Conservation (phyloP, 64 coral and sea anemone species). For the Anthopleura sola region DNA sequence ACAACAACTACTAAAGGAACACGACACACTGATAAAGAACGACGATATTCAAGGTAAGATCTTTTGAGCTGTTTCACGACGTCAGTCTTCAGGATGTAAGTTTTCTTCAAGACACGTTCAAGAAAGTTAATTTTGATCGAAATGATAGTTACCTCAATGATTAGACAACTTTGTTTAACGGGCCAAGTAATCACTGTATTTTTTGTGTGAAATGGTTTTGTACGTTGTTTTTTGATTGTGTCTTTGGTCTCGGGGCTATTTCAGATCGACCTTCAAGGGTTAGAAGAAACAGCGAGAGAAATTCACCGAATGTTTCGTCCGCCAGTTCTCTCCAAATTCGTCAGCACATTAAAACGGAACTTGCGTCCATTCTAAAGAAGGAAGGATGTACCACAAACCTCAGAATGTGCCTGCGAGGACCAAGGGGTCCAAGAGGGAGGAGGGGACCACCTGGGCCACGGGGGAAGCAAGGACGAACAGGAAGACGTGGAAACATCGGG, state of each 20-base stretch:
- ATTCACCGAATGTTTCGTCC: not conserved
- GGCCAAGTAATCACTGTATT: no score
- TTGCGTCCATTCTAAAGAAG: not conserved
- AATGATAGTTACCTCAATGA: no score
- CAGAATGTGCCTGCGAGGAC: not conserved
- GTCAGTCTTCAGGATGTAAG: not conserved
- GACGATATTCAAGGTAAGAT: not conserved
- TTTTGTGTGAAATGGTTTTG: not conserved
- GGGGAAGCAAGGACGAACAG: not conserved
- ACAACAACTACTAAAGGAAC: not conserved
- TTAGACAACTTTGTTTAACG: no score
- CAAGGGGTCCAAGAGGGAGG: not conserved
- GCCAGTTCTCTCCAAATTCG: not conserved
- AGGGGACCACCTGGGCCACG: not conserved
- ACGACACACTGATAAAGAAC: not conserved
- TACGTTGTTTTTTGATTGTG: no score
- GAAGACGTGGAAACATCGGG: not conserved
- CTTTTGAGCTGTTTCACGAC: no score
- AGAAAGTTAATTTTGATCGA: not conserved
- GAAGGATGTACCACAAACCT: not conserved
- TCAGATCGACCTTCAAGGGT: not conserved
- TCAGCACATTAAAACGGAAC: not conserved
- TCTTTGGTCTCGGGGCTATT: not conserved
- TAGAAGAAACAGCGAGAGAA: not conserved
- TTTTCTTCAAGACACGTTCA: not conserved